Evolutionary conservation across 2,113 vertebrate species (phyloP), one percentile per base, ranked within the genome.

Genomic region (Egretta garzetta): DNA sequence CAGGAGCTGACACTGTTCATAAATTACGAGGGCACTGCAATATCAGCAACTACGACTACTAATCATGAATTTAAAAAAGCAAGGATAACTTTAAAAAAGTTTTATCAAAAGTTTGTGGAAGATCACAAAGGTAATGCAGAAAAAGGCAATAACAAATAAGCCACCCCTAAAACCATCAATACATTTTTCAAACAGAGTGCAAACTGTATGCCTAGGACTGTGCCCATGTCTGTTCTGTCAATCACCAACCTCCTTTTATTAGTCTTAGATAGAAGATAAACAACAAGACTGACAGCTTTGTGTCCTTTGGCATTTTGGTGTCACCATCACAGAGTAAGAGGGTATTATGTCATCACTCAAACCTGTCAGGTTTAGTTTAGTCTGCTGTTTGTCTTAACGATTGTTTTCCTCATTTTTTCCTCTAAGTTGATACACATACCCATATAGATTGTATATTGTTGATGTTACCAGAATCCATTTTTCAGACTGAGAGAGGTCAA

Each of bases 241-340:
- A 85, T 98, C 97, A 98, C 80, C 53, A 81, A 94, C 95, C 75
- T 96, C 53, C 86, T 95, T 98, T 98, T 97, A 98, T 98, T 98
- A 97, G 96, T 97, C 96, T 96, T 93, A 96, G 94, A 94, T 88
- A 88, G 94, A 97, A 98, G 95, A 97, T 97, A 98, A 98, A 98
- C 98, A 98, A 96, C 35, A 94, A 98, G 97, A 98, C 76, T 98
- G 98, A 97, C 98, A 97, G 97, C 73, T 97, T 95, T 91, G 94
- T 98, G 97, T 98, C 97, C 98, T 98, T 97, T 97, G 97, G 96
- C 73, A 94, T 97, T 98, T 97, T 97, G 97, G 73, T 98, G 97
- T 98, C 97, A 96, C 90, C 89, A 72, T 90, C 96, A 94, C 90
- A 97, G 96, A 97, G 50, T 92, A 96, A 96, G 94, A 97, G 90